Base-by-base conservation (phyloP, 2,113 vertebrate species). In the Oryzias curvinotus region DNA sequence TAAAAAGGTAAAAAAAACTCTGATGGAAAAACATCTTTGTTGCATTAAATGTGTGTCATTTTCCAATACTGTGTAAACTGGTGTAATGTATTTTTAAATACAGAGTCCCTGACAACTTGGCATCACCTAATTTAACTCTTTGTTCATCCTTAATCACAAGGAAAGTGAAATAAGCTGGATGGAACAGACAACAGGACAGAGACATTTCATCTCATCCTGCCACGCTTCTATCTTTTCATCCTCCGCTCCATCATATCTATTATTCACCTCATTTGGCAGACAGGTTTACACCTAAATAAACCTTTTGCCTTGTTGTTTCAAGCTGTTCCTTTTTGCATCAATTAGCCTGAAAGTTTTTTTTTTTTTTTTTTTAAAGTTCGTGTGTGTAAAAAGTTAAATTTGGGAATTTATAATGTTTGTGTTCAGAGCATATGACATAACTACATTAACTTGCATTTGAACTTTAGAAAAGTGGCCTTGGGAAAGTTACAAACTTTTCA, bases 211-310 rank as follows among this genome's bases (percentile, higher is more conserved):
- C 66, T 51, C 54, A 61, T 56, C 30, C 17, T 54, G 28, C 65
- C 61, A 72, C 62, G 52, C 58, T 51, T 57, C 62, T 36, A 44
- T 70, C 51, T 71, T 77, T 81, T 71, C 25, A 81, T 75, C 57
- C 67, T 50, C 57, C 12, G 17, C 43, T 77, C 68, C 60, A 54
- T 76, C 68, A 82, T 83, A 85, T 87, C 68, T 80, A 87, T 83
- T 77, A 83, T 87, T 87, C 82, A 83, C 64, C 56, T 52, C 57
- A 57, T 66, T 72, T 81, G 72, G 77, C 80, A 69, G 69, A 75
- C 50, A 49, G 47, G 14, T 63, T 36, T 53, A 63, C 57, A 73
- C 58, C 71, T 50, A 80, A 82, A 82, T 56, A 68, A 75, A 71
- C 71, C 68, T 68, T 53, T 23, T 57, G 43, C 71, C 56, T 48